Evolutionary conservation across 2,113 vertebrate genomes (phyloP), one percentile per base, ranked within the genome.

Genomic region (Leucoraja erinaceus): DNA sequence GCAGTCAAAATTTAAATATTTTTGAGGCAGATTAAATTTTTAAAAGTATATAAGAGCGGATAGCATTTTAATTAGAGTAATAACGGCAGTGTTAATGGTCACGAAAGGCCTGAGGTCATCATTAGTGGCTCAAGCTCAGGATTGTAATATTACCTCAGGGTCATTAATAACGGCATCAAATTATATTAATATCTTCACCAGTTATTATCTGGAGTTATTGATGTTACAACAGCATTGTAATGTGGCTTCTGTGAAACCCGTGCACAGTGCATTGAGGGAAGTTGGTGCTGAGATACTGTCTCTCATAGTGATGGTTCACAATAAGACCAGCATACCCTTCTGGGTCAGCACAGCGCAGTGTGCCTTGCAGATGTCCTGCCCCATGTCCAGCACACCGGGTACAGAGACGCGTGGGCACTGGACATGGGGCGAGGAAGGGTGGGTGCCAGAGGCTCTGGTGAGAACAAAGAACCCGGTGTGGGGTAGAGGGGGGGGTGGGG

Each of bases 11-110:
- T 38, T 72, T 47, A 91, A 91, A 70, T 38, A 54, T 74, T 72
- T 72, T 91, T 72, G 66, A 70, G 90, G 68, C 33, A 72, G 38
- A 91, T 91, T 25, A 72, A 91, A 25, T 28, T 72, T 91, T 91
- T 25, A 56, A 25, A 54, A 84, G 22, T 54, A 59, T 59, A 59
- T 59, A 33, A 56, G 81, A 91, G 63, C 38, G 14, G 54, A 63
- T 70, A 66, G 16, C 20, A 72, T 91, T 91, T 91, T 72, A 91
- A 91, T 91, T 72, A 72, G 68, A 91, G 90, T 70, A 54, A 91
- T 72, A 72, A 47, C 33, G 38, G 38, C 18, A 47, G 22, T 38
- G 33, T 25, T 25, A 91, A 25, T 72, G 90, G 68, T 74, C 66
- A 91, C 63, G 12, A 33, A 25, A 8, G 38, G 66, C 90, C 66